Evolutionary conservation across 2,888 invertebrate species (phyloP).

Genomic region (Unio pictorum): DNA sequence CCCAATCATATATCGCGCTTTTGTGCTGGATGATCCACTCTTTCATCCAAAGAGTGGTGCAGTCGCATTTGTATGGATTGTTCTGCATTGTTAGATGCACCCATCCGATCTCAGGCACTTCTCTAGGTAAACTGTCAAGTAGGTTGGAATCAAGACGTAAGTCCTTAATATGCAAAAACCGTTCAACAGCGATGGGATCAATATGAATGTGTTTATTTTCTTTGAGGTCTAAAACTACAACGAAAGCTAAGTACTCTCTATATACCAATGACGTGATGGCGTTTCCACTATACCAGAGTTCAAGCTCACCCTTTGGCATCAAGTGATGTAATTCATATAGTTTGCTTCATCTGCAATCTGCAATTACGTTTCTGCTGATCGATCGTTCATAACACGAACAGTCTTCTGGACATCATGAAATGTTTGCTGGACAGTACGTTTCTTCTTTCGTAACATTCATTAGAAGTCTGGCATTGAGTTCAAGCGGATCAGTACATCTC

Average conservation of each 20-base stretch:
- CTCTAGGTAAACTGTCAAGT: slow-evolving; percentile 14
- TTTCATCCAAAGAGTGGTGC: slow-evolving; percentile 44
- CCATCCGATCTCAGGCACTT: no score
- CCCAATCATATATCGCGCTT: slow-evolving; percentile 16
- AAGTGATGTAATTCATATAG: slow-evolving; percentile 12
- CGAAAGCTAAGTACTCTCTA: slow-evolving; percentile 9
- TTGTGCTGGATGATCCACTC: slow-evolving; percentile 27
- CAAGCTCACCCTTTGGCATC: slow-evolving; percentile 27
- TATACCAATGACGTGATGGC: slow-evolving; percentile 19
- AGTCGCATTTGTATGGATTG: slow-evolving; percentile 44
- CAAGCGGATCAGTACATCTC: slow-evolving; percentile 28
- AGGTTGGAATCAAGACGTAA: slow-evolving; percentile 17
- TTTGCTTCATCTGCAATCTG: slow-evolving; percentile 28
- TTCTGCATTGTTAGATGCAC: slow-evolving; percentile 8
- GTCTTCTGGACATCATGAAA: slow-evolving; percentile 20
- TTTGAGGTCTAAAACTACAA: slow-evolving; percentile 8
- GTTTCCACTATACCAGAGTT: slow-evolving; percentile 41
- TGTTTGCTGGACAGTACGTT: slow-evolving; percentile 15
- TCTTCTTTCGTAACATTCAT: slow-evolving; percentile 21
- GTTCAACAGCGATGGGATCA: slow-evolving; percentile 4
- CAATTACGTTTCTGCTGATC: slow-evolving; percentile 18
- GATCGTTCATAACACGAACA: slow-evolving; percentile 31
- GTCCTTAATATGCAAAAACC: slow-evolving; percentile 6
- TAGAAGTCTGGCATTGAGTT: slow-evolving; percentile 16
- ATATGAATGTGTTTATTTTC: slow-evolving; percentile 12